A percentile compares a stretch with the other conserved stretches of the same genome.
Evolutionary conservation across 30 jellyfish, hydroid and myxozoan species (phyloP).

Genomic region (Aurelia aurita): DNA sequence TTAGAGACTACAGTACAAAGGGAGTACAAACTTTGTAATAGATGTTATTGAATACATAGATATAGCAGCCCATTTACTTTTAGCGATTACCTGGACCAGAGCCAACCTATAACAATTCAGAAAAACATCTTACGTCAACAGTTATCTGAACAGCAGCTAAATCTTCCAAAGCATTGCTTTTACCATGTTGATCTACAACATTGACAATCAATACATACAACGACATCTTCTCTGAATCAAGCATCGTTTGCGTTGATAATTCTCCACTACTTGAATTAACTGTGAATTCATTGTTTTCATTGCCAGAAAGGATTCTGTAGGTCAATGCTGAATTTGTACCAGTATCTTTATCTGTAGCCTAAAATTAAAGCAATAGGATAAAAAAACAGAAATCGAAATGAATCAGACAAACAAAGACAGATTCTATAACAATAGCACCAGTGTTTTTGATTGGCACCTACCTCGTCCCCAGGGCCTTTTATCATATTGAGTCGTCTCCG

Average conservation of each 20-base stretch:
- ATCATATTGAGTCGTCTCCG: too few relatives aligned
- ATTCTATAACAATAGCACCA: too few relatives aligned
- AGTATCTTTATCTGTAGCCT: slow-evolving; percentile 84
- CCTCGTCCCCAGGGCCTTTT: too few relatives aligned
- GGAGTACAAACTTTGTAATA: too few relatives aligned
- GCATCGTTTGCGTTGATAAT: slow-evolving; percentile 14
- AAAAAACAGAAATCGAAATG: not conserved
- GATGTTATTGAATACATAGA: too few relatives aligned
- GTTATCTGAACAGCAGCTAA: slow-evolving; percentile 65
- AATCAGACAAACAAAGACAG: not conserved
- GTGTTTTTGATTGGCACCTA: too few relatives aligned
- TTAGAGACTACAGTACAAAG: too few relatives aligned
- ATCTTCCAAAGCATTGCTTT: slow-evolving; percentile 33
- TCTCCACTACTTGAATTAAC: slow-evolving; percentile 45
- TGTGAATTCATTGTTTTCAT: slow-evolving; percentile 35
- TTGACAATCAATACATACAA: slow-evolving; percentile 39
- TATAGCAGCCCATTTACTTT: too few relatives aligned
- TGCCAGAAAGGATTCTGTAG: slow-evolving; percentile 63
- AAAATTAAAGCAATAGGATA: not conserved
- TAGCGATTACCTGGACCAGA: too few relatives aligned
- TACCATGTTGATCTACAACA: slow-evolving; percentile 41
- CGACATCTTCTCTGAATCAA: slow-evolving; percentile 45
- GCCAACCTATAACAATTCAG: too few relatives aligned
- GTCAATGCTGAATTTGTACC: slow-evolving; percentile 79
- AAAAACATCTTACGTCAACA: slow-evolving; percentile 1